A percentile compares a stretch with the other conserved stretches of the same genome.
Conservation (phyloP, 2,113 vertebrate genomes). For the Microtus oregoni region DNA sequence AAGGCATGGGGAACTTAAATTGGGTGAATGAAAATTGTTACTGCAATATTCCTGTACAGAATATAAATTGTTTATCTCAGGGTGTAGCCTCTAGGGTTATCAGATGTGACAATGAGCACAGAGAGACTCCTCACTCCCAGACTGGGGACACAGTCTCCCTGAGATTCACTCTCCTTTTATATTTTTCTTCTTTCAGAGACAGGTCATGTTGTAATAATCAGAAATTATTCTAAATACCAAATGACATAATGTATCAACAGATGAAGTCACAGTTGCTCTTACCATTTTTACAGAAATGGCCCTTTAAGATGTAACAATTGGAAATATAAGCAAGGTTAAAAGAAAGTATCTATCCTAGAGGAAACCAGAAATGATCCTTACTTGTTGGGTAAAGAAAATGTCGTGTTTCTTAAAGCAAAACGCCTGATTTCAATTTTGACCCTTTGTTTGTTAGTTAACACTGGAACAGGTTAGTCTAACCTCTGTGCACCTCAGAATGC, state of each 20-base stretch:
- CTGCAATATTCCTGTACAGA: neutral
- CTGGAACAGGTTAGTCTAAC: neutral
- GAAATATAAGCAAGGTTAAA: neutral
- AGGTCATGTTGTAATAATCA: neutral
- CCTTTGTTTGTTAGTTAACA: neutral
- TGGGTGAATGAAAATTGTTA: neutral
- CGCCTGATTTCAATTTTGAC: slow-evolving; percentile 36
- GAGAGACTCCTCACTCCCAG: neutral
- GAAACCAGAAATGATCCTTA: slow-evolving; percentile 34
- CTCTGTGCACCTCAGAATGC: neutral
- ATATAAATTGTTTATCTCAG: neutral
- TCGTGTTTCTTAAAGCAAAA: slow-evolving; percentile 9
- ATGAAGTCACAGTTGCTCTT: slow-evolving; percentile 39
- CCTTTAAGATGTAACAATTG: slow-evolving; percentile 17
- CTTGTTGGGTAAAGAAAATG: slow-evolving; percentile 52
- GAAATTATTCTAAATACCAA: slow-evolving; percentile 40
- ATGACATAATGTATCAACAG: slow-evolving; percentile 9
- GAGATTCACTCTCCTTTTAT: neutral
- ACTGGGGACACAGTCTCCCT: neutral
- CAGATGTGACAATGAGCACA: neutral
- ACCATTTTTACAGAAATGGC: slow-evolving; percentile 31
- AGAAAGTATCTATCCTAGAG: slow-evolving; percentile 12
- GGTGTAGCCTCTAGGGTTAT: neutral
- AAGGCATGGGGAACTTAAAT: neutral
- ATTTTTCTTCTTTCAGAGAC: neutral